Evolutionary conservation across 2,113 vertebrate genomes (phyloP).

Genomic region (Campylomormyrus tamandua): DNA sequence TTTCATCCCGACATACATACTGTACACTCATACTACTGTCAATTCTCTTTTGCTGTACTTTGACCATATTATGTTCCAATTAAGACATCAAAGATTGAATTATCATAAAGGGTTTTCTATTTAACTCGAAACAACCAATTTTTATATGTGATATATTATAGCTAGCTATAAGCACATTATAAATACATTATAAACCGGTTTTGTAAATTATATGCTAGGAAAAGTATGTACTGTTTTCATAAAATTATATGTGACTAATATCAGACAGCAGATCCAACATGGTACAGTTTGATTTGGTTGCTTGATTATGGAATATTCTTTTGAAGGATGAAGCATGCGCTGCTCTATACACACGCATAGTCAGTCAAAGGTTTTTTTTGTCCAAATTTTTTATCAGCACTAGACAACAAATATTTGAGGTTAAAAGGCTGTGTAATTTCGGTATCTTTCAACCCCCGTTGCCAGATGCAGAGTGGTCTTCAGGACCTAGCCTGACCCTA

Average conservation of each 20-base stretch:
- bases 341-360: background rate
- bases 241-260: background rate
- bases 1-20: background rate
- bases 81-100: background rate
- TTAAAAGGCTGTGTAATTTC: constrained; percentile 3
- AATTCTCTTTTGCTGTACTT: background rate
- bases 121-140: background rate
- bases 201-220: background rate
- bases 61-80: background rate
- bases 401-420: constrained; percentile 17
- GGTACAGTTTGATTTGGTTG: background rate
- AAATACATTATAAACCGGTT: background rate
- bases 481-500: background rate
- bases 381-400: background rate
- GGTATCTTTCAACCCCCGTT: background rate
- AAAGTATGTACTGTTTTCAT: background rate
- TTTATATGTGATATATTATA: background rate
- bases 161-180: background rate
- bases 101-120: background rate
- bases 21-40: background rate
- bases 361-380: background rate
- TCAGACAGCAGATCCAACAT: background rate
- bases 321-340: no score
- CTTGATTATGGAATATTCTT: background rate
- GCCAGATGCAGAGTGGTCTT: background rate